Percentiles rank a stretch among this genome's conserved stretches.
Evolutionary conservation across 2,888 invertebrate genomes (phyloP).

Genomic region (Neoitamus cyanurus): DNA sequence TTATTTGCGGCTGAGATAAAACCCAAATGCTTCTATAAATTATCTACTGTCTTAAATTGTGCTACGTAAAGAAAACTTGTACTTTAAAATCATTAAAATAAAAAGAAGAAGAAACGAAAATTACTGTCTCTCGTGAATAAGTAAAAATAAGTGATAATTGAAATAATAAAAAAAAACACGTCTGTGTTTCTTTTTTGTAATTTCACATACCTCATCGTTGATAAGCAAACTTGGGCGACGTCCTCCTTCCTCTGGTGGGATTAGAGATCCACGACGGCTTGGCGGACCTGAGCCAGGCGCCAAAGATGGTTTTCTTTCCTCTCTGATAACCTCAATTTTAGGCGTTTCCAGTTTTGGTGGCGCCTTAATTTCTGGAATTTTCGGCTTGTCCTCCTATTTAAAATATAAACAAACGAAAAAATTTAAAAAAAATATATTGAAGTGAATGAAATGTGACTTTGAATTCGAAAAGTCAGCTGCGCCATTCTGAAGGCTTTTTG

Average conservation of each 20-base stretch:
- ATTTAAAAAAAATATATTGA: not conserved
- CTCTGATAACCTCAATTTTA: constrained; percentile 88
- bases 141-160: not conserved
- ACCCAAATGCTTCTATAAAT: not conserved
- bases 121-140: not conserved
- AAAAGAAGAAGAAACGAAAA: not conserved
- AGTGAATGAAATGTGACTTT: not conserved
- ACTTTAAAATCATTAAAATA: not conserved
- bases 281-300: constrained; percentile 74
- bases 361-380: constrained; percentile 77
- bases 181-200: not conserved
- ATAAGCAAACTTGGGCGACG: constrained; percentile 91
- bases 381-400: constrained; percentile 64
- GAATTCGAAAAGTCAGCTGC: too few relatives aligned
- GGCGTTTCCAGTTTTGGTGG: constrained; percentile 74
- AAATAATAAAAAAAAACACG: not conserved
- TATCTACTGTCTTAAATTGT: not conserved
- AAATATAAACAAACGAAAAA: not conserved
- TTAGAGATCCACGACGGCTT: constrained; percentile 85
- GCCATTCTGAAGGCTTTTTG: too few relatives aligned
- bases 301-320: constrained; percentile 84
- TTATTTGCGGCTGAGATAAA: not conserved
- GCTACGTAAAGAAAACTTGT: not conserved
- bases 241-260: constrained; percentile 88
- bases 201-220: constrained; percentile 87